Percentiles rank a stretch among this genome's conserved stretches.
Conservation (phyloP, 2,797 vertebrate genomes). For the Lophura swinhoii region DNA sequence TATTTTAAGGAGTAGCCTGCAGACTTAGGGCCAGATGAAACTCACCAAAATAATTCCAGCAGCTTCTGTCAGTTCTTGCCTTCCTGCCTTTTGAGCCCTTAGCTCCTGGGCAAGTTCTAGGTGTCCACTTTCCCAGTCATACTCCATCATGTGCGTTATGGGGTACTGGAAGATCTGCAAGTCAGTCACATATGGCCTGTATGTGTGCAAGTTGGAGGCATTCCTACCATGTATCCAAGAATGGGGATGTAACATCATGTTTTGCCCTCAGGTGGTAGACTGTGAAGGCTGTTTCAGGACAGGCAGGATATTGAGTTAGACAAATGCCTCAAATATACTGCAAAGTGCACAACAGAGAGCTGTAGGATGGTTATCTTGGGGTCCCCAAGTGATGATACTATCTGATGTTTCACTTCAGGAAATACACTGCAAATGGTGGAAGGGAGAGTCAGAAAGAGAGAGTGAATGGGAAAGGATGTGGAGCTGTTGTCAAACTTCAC, state of each 20-base stretch:
- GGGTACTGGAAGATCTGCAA: neutral
- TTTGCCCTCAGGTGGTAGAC: neutral
- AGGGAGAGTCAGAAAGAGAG: accelerated
- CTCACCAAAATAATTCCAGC: neutral
- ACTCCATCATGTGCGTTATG: accelerated
- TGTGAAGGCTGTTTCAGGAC: neutral
- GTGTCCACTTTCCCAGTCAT: neutral
- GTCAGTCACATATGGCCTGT: accelerated
- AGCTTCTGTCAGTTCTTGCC: neutral
- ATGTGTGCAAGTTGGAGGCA: accelerated
- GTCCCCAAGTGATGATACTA: accelerated
- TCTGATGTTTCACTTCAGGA: neutral
- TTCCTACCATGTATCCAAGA: accelerated
- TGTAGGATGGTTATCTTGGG: neutral
- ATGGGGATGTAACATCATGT: neutral
- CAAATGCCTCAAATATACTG: neutral
- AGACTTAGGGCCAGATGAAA: neutral
- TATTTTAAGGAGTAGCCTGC: neutral
- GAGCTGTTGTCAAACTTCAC: neutral
- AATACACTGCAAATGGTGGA: accelerated
- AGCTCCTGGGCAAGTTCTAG: neutral
- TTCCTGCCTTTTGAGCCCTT: neutral
- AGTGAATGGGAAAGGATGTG: neutral
- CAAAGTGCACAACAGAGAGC: neutral
- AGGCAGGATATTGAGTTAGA: neutral